Evolutionary conservation across 2,113 vertebrate genomes (phyloP).

Genomic region (Alces alces): DNA sequence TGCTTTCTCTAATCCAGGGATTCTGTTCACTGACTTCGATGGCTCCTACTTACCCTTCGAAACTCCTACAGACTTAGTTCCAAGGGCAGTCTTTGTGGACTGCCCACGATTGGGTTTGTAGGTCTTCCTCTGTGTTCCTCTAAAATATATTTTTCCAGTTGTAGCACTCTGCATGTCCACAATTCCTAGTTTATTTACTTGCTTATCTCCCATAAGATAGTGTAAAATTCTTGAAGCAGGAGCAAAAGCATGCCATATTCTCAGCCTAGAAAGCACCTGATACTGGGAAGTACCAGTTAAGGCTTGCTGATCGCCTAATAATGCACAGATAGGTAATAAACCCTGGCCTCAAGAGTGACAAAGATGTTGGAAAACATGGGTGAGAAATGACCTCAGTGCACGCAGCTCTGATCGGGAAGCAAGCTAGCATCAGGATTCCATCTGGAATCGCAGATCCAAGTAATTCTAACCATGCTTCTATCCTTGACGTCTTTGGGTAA

Average conservation of each 20-base stretch:
- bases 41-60: neutral
- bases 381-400: neutral
- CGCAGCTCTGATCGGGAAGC: neutral
- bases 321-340: no score
- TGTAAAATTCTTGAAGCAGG: neutral
- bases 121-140: neutral
- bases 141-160: neutral
- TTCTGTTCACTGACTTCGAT: neutral
- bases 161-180: neutral
- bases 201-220: neutral
- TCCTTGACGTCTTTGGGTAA: neutral
- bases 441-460: neutral
- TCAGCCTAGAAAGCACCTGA: neutral
- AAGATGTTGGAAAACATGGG: neutral
- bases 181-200: neutral
- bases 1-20: neutral
- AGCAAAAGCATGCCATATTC: neutral
- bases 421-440: neutral
- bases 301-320: neutral
- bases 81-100: neutral
- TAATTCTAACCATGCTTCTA: neutral
- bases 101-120: neutral
- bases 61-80: neutral
- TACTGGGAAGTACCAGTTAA: neutral
- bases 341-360: neutral